Base-by-base conservation (phyloP, 1,140 invertebrate species). In the Metaphire vulgaris region DNA sequence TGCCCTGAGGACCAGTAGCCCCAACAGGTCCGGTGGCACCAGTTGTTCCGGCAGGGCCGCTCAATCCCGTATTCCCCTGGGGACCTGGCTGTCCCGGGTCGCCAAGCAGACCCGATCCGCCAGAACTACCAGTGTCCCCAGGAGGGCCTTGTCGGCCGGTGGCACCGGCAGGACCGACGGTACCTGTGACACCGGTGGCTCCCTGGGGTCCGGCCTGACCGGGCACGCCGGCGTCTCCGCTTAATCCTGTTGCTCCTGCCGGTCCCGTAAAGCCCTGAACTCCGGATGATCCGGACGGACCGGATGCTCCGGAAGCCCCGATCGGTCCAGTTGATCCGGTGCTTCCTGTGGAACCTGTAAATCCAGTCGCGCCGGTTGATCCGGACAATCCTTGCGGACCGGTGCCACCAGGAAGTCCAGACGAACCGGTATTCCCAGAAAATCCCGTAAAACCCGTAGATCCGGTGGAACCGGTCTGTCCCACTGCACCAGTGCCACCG, bases 401-500 rank as follows among this genome's bases (percentile, higher is more conserved):
- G 2, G 30, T 69, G 30, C 6, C 67, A n/a, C 74, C 74, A 29
- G n/a, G 1, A 32, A 14, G 67, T 2, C 67, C 67, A 12, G n/a
- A 14, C 2, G 12, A 32, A 71, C 76, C 76, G 30, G 69, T 14
- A 30, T 64, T 64, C 2, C 76, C 76, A 65, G 76, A 16, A 2
- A 33, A 26, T 0, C 76, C 76, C 26, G 26, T 30, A 21, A 28
- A 26, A 14, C 74, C 74, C 1, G 67, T n/a, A 16, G 33, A 31
- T 16, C 76, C 76, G 12, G 69, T 76, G 0, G 76, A 33, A 2
- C 76, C 76, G 12, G 34, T 69, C 69, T 72, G 33, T 32, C 70
- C 70, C 6, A 26, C 29, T 72, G 29, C 15, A 26, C 70, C 56
- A 65, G 21, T 28, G 12, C 2, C 2, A 29, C 56, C 72, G 12